phyloP scores from a whole-genome alignment of 2,113 vertebrate genomes.

The Sitta europaea region DNA sequence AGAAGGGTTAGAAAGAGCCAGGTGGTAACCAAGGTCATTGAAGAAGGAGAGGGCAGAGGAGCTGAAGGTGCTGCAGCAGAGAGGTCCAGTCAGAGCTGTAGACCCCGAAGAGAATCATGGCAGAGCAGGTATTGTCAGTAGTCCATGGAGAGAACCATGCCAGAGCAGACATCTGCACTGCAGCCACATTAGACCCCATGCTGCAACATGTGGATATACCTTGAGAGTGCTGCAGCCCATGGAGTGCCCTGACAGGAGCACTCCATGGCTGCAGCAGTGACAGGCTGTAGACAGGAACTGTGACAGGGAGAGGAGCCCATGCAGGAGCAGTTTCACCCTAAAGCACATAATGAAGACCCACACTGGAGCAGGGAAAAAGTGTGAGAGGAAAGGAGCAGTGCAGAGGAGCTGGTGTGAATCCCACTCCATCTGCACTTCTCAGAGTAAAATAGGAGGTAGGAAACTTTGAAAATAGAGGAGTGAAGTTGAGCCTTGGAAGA shows the following conservation, averaged over 20 bases:
- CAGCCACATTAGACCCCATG: accelerated
- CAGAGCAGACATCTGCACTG: not conserved
- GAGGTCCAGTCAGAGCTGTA: accelerated
- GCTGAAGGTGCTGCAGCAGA: accelerated
- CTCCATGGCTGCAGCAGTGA: not conserved
- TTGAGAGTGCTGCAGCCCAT: not conserved
- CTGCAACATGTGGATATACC: accelerated
- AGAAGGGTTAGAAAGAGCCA: not conserved
- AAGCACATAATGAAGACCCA: not conserved
- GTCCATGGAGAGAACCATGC: not conserved
- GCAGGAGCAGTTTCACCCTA: not conserved
- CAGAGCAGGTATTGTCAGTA: not conserved
- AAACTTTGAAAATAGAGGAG: not conserved
- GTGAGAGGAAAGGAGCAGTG: not conserved
- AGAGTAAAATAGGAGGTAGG: not conserved
- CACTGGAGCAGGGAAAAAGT: not conserved
- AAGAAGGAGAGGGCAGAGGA: not conserved
- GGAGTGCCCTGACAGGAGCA: not conserved
- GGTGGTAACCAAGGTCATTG: not conserved
- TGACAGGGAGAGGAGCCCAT: not conserved
- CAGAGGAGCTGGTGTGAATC: accelerated
- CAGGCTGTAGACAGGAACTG: not conserved
- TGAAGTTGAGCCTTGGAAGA: not conserved
- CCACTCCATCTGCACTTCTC: accelerated
- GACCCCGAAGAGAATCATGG: not conserved